A percentile compares a stretch with the other conserved stretches of the same genome.
Conservation (phyloP, 2,113 vertebrate species). For the Chaetura pelagica region DNA sequence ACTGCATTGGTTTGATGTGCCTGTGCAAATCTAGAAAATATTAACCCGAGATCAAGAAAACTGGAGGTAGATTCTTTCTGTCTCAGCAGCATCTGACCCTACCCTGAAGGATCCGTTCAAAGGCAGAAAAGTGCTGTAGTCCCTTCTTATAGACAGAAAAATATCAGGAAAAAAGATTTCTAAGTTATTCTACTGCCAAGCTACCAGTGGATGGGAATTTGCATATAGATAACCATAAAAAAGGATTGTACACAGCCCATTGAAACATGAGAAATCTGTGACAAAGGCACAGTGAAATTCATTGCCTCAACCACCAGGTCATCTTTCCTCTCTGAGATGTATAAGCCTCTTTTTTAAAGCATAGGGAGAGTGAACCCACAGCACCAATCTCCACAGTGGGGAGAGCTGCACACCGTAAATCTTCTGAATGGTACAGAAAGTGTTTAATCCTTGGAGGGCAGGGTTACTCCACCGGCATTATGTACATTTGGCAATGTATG, state of each 20-base stretch:
- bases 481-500: neutral
- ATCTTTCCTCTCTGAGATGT: neutral
- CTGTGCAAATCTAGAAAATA: neutral
- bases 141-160: neutral
- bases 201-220: neutral
- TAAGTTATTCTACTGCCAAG: neutral
- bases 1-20: neutral
- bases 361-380: neutral
- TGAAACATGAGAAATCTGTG: neutral
- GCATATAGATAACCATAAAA: neutral
- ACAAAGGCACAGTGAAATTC: neutral
- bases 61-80: accelerated
- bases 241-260: neutral
- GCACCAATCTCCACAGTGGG: accelerated
- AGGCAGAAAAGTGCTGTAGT: neutral
- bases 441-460: neutral
- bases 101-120: neutral
- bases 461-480: neutral
- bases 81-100: neutral
- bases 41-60: neutral
- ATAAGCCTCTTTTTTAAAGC: neutral
- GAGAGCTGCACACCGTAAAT: neutral
- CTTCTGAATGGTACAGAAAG: neutral
- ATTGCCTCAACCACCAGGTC: neutral
- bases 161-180: neutral